Conservation (phyloP, 2,113 vertebrate genomes). For the Pollachius pollachius region DNA sequence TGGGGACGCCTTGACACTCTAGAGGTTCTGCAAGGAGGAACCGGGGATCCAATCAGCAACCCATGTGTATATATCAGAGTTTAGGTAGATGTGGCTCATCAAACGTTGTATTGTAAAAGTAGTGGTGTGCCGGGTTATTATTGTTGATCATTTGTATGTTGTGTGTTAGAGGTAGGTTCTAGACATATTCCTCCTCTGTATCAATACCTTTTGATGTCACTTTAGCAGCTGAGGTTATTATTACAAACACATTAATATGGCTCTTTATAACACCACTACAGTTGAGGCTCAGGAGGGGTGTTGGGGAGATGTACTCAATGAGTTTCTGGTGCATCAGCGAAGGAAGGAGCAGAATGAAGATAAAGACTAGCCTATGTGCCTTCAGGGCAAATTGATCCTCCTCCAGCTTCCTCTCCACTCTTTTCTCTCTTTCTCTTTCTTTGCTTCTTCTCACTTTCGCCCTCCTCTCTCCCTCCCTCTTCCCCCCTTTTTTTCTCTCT, state of each 20-base stretch:
- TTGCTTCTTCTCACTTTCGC: not conserved
- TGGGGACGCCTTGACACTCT: too few relatives aligned
- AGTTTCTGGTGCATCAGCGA: slow-evolving; percentile 60
- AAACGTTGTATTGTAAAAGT: too few relatives aligned
- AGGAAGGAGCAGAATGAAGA: slow-evolving; percentile 57
- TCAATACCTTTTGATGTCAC: too few relatives aligned
- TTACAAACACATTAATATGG: slow-evolving; percentile 52
- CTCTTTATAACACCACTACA: slow-evolving; percentile 63
- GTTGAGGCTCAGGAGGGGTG: slow-evolving; percentile 48
- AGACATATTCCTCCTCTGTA: too few relatives aligned
- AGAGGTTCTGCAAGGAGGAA: too few relatives aligned
- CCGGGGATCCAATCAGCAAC: too few relatives aligned
- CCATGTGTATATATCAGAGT: too few relatives aligned
- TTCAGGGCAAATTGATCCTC: slow-evolving; percentile 48
- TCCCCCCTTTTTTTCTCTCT: not conserved
- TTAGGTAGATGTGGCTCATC: too few relatives aligned
- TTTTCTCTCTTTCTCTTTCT: not conserved
- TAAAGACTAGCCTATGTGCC: slow-evolving; percentile 45
- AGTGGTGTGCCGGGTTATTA: too few relatives aligned
- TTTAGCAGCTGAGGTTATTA: too few relatives aligned
- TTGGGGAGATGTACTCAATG: slow-evolving; percentile 47
- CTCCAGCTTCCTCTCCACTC: slow-evolving; percentile 30
- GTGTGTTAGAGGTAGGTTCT: too few relatives aligned
- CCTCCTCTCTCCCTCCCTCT: slow-evolving; percentile 9
- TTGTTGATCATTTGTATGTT: too few relatives aligned